phyloP scores from a whole-genome alignment of 2,888 invertebrate species.

The Caenorhabditis sinica region DNA sequence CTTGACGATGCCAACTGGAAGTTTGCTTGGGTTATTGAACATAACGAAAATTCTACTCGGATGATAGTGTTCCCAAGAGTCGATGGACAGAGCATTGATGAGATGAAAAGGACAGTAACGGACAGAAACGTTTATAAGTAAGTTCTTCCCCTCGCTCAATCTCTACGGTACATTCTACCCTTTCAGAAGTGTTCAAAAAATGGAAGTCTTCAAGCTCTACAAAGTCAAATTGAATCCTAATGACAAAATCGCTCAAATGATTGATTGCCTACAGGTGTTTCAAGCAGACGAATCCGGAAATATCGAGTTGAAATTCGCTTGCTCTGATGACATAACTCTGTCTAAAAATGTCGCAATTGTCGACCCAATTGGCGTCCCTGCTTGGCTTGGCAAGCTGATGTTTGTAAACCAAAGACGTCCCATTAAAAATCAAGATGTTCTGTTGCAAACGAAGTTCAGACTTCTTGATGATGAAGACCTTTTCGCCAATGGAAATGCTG shows the following conservation, averaged over 20 bases:
- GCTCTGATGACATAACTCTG: neutral
- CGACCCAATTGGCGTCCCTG: slow-evolving; percentile 22
- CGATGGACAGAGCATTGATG: slow-evolving; percentile 3
- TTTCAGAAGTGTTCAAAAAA: slow-evolving; percentile 35
- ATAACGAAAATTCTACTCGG: slow-evolving; percentile 9
- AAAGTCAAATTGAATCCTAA: neutral
- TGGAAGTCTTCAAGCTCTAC: slow-evolving; percentile 4
- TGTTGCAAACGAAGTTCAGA: slow-evolving; percentile 22
- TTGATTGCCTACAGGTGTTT: slow-evolving; percentile 34
- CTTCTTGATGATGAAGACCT: slow-evolving; percentile 24
- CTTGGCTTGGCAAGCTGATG: slow-evolving; percentile 41
- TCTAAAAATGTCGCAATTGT: slow-evolving; percentile 24
- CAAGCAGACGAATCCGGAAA: neutral
- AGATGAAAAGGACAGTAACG: slow-evolving; percentile 17
- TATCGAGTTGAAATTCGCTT: slow-evolving; percentile 33
- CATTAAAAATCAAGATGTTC: slow-evolving; percentile 1
- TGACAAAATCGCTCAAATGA: neutral
- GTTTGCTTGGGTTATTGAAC: slow-evolving; percentile 31
- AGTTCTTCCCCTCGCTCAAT: neutral
- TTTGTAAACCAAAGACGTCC: neutral
- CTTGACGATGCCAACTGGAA: neutral
- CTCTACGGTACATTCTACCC: neutral
- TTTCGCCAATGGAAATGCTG: neutral
- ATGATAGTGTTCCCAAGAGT: slow-evolving; percentile 43
- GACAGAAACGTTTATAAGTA: slow-evolving; percentile 28